Base-by-base conservation (phyloP, 2,113 vertebrate genomes). In the Thunnus maccoyii region DNA sequence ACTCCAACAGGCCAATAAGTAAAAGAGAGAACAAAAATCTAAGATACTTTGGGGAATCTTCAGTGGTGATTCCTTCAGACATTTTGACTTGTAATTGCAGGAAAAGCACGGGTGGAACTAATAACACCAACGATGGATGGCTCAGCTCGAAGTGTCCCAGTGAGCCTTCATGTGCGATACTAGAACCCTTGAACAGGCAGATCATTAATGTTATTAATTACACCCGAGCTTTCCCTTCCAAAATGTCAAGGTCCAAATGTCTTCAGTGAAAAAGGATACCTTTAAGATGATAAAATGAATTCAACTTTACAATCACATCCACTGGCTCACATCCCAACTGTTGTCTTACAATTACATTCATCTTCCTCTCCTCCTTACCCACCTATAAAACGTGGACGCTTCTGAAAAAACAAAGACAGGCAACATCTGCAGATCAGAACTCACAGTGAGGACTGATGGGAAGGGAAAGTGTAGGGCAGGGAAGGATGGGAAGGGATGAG, bases 401-500 rank as follows among this genome's bases (percentile, higher is more conserved):
- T 67, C 75, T 82, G 51, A 72, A 41, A 84, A 83, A 92, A 89
- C 83, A 92, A 75, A 82, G 65, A 55, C 2, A 14, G 48, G 32
- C 58, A 55, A 54, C 44, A 76, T 82, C 80, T 83, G 88, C 78
- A 41, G 62, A 72, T 85, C 85, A 88, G 88, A 66, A 60, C 44
- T 79, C 27, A 60, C 17, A 68, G 32, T 22, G 50, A 74, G 36
- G 47, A 90, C 55, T 69, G 80, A 82, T 32, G 32, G 82, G 84
- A 89, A 88, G 63, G 67, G 67, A 78, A 60, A 76, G 47, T 64
- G 66, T 52, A 41, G n/a, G 18, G 48, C 61, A 82, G 85, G 36
- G 86, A 88, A 85, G 79, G 86, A 77, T 86, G 83, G 83, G 79
- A 84, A 50, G 57, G 61, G 76, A 86, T 50, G 41, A 70, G 47